Base-by-base conservation (phyloP, 2,797 vertebrate species). In the Phataginus tetradactyla region DNA sequence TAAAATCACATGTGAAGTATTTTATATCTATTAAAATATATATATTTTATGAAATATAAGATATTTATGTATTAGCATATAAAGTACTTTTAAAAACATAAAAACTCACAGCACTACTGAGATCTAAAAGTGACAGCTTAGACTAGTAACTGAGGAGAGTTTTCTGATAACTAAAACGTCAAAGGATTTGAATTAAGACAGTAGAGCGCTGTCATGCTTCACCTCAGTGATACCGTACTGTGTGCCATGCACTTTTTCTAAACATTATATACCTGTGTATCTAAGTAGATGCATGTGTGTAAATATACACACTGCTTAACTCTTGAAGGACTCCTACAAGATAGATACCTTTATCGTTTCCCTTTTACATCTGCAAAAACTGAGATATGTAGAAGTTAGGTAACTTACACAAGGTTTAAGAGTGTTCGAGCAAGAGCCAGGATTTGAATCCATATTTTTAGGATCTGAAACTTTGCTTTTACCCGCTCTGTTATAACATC, bases 21-120 rank as follows among this genome's bases (percentile, higher is more conserved):
- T 91, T 90, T 74, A 69, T 55, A 4, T 86, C 39, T 72, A 27
- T 53, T 37, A 79, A 88, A 97, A 92, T 42, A 71, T 23, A 45
- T 45, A 45, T 45, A 11, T 45, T 45, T 45, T 45, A 45, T 45
- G 45, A 45, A 11, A 45, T 45, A 45, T 45, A 45, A 45, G 45
- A 45, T 45, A 45, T 45, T 45, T 11, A 45, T 45, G 12, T 45
- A 45, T 45, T 45, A 45, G 45, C 11, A 12, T 45, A 64, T n/a
- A 55, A 89, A 90, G 0, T 34, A 71, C 21, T 39, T 94, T 94
- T 91, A 11, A 90, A 57, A 81, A 51, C 61, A 78, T 61, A 93
- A 88, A 93, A 95, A 51, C 27, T 85, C 34, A 71, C 18, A 21
- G 32, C 68, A 74, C 32, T 77, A 49, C 14, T n/a, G 61, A 86